Evolutionary conservation across 2,888 invertebrate genomes (phyloP).

Genomic region (Pseudeuparius sepicola): DNA sequence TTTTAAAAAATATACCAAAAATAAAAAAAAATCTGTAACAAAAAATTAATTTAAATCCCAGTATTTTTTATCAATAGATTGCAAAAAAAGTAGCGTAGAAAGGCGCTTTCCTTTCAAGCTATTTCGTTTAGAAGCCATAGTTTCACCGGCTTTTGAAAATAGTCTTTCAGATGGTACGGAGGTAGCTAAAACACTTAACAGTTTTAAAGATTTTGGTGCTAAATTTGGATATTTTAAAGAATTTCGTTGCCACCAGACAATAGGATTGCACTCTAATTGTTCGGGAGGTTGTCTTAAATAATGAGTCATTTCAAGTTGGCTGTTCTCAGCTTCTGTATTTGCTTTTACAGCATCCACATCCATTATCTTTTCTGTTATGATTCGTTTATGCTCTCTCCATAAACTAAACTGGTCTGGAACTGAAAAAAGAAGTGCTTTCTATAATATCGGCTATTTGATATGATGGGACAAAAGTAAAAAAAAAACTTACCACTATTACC

Average conservation of each 20-base stretch:
- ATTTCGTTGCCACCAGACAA: constrained; percentile 2
- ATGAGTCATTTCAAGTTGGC: no score
- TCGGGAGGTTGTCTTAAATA: constrained; percentile 1
- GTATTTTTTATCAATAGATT: constrained; percentile 2
- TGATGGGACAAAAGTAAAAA: no score
- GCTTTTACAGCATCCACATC: neutral
- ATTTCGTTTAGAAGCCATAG: constrained; percentile 29
- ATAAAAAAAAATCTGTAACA: no score
- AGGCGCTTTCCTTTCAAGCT: constrained; percentile 18
- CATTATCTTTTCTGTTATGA: constrained; percentile 3
- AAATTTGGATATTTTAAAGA: constrained; percentile 2
- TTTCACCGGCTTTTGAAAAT: constrained; percentile 31
- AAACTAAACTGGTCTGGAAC: constrained; percentile 1
- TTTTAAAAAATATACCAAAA: no score
- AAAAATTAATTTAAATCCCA: no score
- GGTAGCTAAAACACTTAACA: constrained; percentile 16
- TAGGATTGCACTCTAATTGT: constrained; percentile 1
- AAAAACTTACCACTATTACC: no score
- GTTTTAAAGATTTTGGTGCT: constrained; percentile 3
- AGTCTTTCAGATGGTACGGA: constrained; percentile 31
- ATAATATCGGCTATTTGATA: neutral
- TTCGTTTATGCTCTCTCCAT: constrained; percentile 2
- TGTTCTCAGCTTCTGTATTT: constrained; percentile 3
- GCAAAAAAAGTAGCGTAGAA: constrained; percentile 7
- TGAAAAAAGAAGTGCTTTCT: constrained; percentile 3